Base-by-base conservation (phyloP, 2,888 invertebrate genomes). In the Pandemis cinnamomeana region DNA sequence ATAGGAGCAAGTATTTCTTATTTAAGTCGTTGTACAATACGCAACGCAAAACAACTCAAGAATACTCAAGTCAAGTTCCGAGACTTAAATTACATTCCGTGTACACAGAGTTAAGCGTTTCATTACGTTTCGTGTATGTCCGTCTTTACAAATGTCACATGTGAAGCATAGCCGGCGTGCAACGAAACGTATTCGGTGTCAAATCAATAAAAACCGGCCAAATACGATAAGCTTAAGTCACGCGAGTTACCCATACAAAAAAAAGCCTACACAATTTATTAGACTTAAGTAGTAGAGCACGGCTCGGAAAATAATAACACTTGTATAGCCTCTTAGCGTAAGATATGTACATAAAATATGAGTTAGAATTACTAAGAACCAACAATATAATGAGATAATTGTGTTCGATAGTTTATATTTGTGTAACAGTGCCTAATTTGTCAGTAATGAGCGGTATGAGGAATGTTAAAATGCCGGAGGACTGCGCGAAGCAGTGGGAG, bases 401-500 rank as follows among this genome's bases (percentile, higher is more conserved):
- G 74, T 74, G 73, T 74, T 70, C 73, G 70, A 41, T 73, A 67
- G 44, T 70, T 36, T 71, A 74, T 53, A 55, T 36, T 64, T 46
- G n/a, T 20, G 53, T 55, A 55, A n/a, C 36, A 61, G 78, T 79
- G 72, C 73, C 76, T 77, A 71, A 74, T 48, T 72, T 72, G 15
- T 68, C 60, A 63, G 71, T 71, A 44, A 76, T 71, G 68, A 67
- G 67, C 53, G 83, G 75, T 77, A 91, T 90, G 89, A 86, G 85
- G 78, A 83, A 77, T 76, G 75, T 87, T 67, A 82, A 74, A 61
- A 80, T 92, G 71, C 91, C 92, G 10, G 88, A 91, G 42, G 91
- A 93, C 71, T 90, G 89, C 72, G 84, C 89, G 0, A 88, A 91
- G 76, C 92, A 93, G 77, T 94, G 93, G 94, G 92, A 94, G 76